phyloP scores from a whole-genome alignment of 2,888 invertebrate genomes.

The Cosmia pyralina region DNA sequence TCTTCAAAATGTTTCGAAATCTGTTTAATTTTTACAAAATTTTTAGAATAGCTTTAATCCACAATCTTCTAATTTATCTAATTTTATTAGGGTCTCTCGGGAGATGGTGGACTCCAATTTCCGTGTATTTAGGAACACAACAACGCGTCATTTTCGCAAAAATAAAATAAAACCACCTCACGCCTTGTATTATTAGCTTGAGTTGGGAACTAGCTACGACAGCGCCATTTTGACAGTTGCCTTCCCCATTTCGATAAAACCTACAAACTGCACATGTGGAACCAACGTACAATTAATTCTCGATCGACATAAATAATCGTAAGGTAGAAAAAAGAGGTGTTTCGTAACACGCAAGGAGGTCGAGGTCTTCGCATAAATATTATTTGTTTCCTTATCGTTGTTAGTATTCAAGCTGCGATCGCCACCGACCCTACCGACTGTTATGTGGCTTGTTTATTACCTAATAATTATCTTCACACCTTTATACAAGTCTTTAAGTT shows the following conservation, averaged over 20 bases:
- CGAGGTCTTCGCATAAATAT: constrained; percentile 79
- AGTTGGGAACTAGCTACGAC: too few relatives aligned
- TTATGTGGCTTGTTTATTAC: constrained; percentile 85
- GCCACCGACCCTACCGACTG: constrained; percentile 77
- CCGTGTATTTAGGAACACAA: too few relatives aligned
- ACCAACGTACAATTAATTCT: background rate
- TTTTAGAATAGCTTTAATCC: too few relatives aligned
- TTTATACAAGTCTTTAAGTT: constrained; percentile 24
- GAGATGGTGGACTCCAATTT: too few relatives aligned
- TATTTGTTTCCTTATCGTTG: constrained; percentile 82
- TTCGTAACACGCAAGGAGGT: constrained; percentile 85
- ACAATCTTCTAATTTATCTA: too few relatives aligned
- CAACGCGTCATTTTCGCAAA: too few relatives aligned
- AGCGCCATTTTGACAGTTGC: too few relatives aligned
- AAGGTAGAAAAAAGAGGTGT: constrained; percentile 61
- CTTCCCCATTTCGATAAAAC: background rate
- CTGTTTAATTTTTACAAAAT: too few relatives aligned
- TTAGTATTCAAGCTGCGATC: constrained; percentile 80
- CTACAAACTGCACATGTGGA: background rate
- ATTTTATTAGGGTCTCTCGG: too few relatives aligned
- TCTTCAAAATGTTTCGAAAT: too few relatives aligned
- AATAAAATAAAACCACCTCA: too few relatives aligned
- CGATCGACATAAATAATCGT: constrained; percentile 25
- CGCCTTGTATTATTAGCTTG: too few relatives aligned
- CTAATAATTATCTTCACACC: constrained; percentile 77